phyloP scores from a whole-genome alignment of 1,140 invertebrate species.

The Ceratina australensis region DNA sequence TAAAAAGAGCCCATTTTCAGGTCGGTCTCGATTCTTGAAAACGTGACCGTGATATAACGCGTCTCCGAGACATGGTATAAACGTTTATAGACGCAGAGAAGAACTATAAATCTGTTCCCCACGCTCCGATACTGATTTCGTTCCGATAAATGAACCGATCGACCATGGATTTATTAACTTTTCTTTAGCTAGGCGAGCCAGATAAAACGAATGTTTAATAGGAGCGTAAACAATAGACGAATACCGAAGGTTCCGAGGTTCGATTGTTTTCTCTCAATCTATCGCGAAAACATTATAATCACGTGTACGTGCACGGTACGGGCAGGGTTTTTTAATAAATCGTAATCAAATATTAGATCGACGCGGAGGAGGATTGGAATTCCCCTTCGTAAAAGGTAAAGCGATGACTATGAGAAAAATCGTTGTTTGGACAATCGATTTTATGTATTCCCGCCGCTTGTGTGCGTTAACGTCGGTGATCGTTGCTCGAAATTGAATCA shows the following conservation, averaged over 20 bases:
- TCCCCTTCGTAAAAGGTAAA: background rate
- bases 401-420: conserved; percentile 23
- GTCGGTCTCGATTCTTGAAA: too few relatives aligned
- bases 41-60: too few relatives aligned
- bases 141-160: too few relatives aligned
- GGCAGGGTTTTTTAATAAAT: conserved; percentile 10
- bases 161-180: too few relatives aligned
- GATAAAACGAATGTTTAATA: too few relatives aligned
- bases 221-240: background rate
- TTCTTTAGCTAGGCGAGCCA: too few relatives aligned
- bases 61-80: too few relatives aligned
- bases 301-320: background rate
- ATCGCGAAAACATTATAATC: conserved; percentile 11
- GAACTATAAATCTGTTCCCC: too few relatives aligned
- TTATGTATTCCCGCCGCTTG: background rate
- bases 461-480: conserved; percentile 7
- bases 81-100: too few relatives aligned
- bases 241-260: background rate
- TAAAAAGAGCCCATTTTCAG: too few relatives aligned
- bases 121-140: too few relatives aligned
- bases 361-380: background rate
- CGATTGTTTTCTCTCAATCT: background rate
- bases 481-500: conserved; percentile 16
- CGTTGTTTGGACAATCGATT: conserved; percentile 27
- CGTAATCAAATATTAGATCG: conserved; percentile 31